Evolutionary conservation across 2,113 vertebrate genomes (phyloP).

Genomic region (Pitta sordida): DNA sequence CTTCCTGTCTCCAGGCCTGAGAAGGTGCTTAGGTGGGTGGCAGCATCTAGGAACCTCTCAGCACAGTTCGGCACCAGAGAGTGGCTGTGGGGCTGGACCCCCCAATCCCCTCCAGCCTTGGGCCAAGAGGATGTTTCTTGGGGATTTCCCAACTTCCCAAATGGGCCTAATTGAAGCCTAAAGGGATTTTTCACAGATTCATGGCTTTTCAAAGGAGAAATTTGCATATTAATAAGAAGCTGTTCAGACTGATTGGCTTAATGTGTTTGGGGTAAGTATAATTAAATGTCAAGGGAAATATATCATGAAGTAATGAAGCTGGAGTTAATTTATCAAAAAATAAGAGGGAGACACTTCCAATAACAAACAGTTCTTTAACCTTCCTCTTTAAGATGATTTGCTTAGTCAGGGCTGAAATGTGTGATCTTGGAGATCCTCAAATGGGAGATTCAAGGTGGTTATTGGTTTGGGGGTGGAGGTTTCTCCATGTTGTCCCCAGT

Average conservation of each 20-base stretch:
- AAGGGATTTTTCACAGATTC: constrained; percentile 74
- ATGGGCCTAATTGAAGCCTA: constrained; percentile 66
- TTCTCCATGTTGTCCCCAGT: neutral
- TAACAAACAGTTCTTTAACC: constrained; percentile 77
- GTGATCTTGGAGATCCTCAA: neutral
- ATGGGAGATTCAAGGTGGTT: constrained; percentile 10
- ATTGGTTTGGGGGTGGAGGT: neutral
- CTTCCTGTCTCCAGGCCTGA: neutral
- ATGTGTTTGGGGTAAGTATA: constrained; percentile 81
- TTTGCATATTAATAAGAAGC: constrained; percentile 88
- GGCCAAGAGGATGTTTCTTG: neutral
- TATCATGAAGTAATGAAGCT: constrained; percentile 79
- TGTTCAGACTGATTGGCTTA: constrained; percentile 80
- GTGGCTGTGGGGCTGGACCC: neutral
- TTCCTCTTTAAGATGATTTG: constrained; percentile 72
- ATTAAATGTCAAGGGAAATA: constrained; percentile 82
- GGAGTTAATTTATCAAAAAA: constrained; percentile 80
- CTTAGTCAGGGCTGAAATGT: constrained; percentile 68
- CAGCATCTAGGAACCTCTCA: no score
- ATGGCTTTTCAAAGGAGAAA: constrained; percentile 74
- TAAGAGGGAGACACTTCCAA: constrained; percentile 73
- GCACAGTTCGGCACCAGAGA: rapidly evolving
- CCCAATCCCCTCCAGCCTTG: rapidly evolving
- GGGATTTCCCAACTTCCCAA: constrained; percentile 68
- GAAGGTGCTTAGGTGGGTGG: neutral